Evolutionary conservation across 2,888 invertebrate genomes (phyloP).

Genomic region (Drosophila putrida): DNA sequence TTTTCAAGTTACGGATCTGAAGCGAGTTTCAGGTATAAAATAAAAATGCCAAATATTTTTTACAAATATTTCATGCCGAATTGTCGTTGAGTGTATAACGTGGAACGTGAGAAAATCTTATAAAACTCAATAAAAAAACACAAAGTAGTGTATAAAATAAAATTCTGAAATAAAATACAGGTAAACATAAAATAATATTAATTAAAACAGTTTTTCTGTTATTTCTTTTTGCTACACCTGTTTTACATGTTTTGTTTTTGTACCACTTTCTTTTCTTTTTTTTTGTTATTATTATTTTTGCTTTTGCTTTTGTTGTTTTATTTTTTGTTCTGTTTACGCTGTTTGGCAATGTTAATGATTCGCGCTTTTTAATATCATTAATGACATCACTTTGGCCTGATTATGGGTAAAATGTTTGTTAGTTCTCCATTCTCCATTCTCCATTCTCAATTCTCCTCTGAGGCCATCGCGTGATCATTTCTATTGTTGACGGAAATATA

Average conservation of each 20-base stretch:
- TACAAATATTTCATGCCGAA: constrained; percentile 42
- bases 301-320: background rate
- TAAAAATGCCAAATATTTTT: constrained; percentile 42
- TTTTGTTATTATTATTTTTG: constrained; percentile 1
- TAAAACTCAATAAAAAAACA: constrained; percentile 4
- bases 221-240: constrained; percentile 1
- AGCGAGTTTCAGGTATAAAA: constrained; percentile 50
- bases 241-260: constrained; percentile 24
- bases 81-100: constrained; percentile 35
- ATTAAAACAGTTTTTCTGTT: constrained; percentile 4
- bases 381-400: constrained; percentile 52
- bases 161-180: background rate
- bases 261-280: constrained; percentile 36
- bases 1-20: constrained; percentile 27
- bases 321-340: constrained; percentile 21
- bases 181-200: constrained; percentile 17
- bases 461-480: background rate
- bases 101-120: constrained; percentile 13
- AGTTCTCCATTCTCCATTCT: constrained; percentile 18
- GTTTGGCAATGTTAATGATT: constrained; percentile 32
- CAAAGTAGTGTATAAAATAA: constrained; percentile 13
- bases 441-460: constrained; percentile 12
- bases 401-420: constrained; percentile 22
- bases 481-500: constrained; percentile 26
- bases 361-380: constrained; percentile 18